Base-by-base conservation (phyloP, 2,888 invertebrate species). In the Rhagonycha lutea region DNA sequence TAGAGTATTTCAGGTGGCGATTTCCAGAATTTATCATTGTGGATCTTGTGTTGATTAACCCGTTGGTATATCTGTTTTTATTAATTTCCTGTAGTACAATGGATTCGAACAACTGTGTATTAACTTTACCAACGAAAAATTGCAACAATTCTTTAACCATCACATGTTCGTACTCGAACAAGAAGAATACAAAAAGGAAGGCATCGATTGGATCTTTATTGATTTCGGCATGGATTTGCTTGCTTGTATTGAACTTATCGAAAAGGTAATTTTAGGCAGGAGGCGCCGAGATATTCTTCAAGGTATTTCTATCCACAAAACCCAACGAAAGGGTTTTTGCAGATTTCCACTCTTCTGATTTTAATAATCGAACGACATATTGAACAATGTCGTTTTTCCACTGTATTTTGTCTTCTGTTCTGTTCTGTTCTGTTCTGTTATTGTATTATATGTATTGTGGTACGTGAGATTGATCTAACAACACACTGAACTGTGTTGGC, bases 121-220 rank as follows among this genome's bases (percentile, higher is more conserved):
- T 93, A 98, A 98, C 92, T 98, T 98, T 92, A 98, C 97, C 90
- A 98, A 98, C 89, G 97, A 98, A 91, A 96, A 97, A 90, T 92
- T 98, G 86, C 98, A 98, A 91, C 98, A 98, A 90, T 98, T 97
- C 93, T 98, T 98, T 94, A 98, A 98, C 91, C 97, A 98, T 88
- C 95, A 98, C 93, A 98, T 98, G 97, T 98, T 98, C 90, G 96
- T 98, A 85, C 93, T 98, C 85, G 97, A 98, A 89, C 97, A 98
- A 94, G 97, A 98, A 89, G 97, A 97, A 89, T 98, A 98, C 92
- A 95, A 95, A 89, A 92, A 90, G 86, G 97, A 98, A 89, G 97
- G 97, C 87, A 97, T 98, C 90, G 92, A 95, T 87, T 98, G 98
- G 98, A 92, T 92, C 83, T 98, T 98, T 92, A 98, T 98, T 89